Evolutionary conservation across 2,888 invertebrate species (phyloP).

Genomic region (Melanostoma mellinum): DNA sequence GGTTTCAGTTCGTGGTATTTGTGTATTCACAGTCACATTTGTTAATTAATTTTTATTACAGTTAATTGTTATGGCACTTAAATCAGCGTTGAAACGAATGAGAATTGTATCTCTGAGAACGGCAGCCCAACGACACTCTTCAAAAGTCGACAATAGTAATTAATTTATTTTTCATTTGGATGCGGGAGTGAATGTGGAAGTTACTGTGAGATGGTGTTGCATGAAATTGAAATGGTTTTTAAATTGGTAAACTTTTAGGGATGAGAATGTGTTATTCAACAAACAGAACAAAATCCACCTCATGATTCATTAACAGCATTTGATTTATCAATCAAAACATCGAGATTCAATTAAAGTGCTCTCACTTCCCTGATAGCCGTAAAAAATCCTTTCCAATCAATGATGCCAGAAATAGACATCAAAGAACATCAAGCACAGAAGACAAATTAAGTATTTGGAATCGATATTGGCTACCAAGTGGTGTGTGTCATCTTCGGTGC

Average conservation of each 20-base stretch:
- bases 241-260: slow-evolving; percentile 1
- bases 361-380: not conserved
- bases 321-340: slow-evolving; percentile 62
- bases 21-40: slow-evolving; percentile 59
- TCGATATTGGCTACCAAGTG: slow-evolving; percentile 7
- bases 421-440: slow-evolving; percentile 43
- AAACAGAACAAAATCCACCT: not conserved
- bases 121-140: slow-evolving; percentile 12
- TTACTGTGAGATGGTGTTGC: slow-evolving; percentile 3
- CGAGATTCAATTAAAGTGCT: slow-evolving; percentile 39
- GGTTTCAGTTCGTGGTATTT: slow-evolving; percentile 8
- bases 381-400: slow-evolving; percentile 46
- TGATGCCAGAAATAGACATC: slow-evolving; percentile 62
- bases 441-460: slow-evolving; percentile 52
- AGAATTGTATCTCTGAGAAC: slow-evolving; percentile 24
- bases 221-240: slow-evolving; percentile 18
- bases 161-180: slow-evolving; percentile 48
- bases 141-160: slow-evolving; percentile 46
- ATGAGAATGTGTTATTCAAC: slow-evolving; percentile 8
- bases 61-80: slow-evolving; percentile 72
- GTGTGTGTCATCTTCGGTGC: not conserved
- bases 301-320: slow-evolving; percentile 15
- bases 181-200: not conserved
- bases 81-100: slow-evolving; percentile 68
- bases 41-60: slow-evolving; percentile 73